phyloP scores from a whole-genome alignment of 92 coral and sea anemone genomes.

The Meandrina meandrites region DNA sequence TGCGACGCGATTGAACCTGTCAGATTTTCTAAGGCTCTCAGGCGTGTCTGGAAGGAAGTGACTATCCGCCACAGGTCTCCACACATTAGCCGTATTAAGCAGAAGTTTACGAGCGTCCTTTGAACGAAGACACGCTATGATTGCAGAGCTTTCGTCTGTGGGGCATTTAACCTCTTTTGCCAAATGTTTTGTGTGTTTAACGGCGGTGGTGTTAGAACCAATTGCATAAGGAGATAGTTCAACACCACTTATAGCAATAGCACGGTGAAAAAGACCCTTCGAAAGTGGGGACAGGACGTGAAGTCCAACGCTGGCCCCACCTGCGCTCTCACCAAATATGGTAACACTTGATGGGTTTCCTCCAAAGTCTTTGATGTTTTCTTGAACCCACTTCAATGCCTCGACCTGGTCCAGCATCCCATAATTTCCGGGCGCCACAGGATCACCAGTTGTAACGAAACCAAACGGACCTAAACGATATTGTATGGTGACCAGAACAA shows the following conservation, averaged over 20 bases:
- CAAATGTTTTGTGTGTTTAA: constrained; percentile 43
- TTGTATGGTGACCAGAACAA: constrained; percentile 85
- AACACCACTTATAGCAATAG: constrained; percentile 78
- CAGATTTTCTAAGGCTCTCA: constrained; percentile 61
- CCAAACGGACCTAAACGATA: constrained; percentile 87
- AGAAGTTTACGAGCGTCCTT: constrained; percentile 48
- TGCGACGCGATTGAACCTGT: constrained; percentile 57
- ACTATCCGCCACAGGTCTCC: constrained; percentile 83
- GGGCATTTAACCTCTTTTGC: constrained; percentile 58
- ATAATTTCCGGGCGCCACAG: constrained; percentile 76
- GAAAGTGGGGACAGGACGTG: constrained; percentile 70
- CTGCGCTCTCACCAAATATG: constrained; percentile 92
- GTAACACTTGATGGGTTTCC: constrained; percentile 80
- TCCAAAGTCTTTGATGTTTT: constrained; percentile 70
- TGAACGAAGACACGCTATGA: constrained; percentile 66
- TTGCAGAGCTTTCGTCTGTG: constrained; percentile 28
- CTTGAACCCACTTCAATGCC: constrained; percentile 78
- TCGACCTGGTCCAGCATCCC: constrained; percentile 90
- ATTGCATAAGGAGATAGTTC: constrained; percentile 79
- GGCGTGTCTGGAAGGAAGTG: constrained; percentile 72
- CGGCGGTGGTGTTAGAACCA: constrained; percentile 49
- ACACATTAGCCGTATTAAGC: constrained; percentile 35
- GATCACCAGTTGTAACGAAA: constrained; percentile 78
- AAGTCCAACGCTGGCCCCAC: constrained; percentile 87
- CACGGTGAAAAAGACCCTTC: constrained; percentile 75